Base-by-base conservation (phyloP, 2,888 invertebrate genomes). In the Micropterix aruncella region DNA sequence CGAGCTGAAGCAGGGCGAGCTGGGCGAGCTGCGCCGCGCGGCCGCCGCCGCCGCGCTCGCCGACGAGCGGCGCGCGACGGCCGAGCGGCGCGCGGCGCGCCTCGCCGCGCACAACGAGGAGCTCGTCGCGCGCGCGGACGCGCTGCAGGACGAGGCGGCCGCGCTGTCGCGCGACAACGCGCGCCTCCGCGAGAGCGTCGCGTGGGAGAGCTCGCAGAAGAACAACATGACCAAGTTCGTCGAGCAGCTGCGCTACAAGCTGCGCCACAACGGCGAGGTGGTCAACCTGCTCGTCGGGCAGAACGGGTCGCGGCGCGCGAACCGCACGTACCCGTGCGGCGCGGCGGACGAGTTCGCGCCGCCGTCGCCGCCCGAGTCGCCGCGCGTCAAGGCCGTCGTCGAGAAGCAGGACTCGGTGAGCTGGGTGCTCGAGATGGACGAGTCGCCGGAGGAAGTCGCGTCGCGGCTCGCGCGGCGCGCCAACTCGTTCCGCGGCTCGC, bases 71-170 rank as follows among this genome's bases (percentile, higher is more conserved):
- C 74, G 92, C 50, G 78, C 79, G 16, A 71, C 74, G 1, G 74
- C 83, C 1, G 75, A 83, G 59, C 81, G 85, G 27, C 83, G 80
- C 51, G 77, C 84, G n/a, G 79, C 82, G 16, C 70, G 80, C 0
- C 73, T 92, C 19, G 79, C 85, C 42, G 87, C 92, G 47, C 79
- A 87, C 47, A 83, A 88, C 43, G 93, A 93, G 60, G 93, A 95
- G 64, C 66, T 94, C 44, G 79, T 85, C 51, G 80, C 87, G 80
- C 60, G 80, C 75, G 54, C 89, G 79, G 63, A 73, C 79, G 57
- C 80, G 75, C 56, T 77, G 66, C 77, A 82, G 51, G 73, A 78
- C 50, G 91, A 94, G 64, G 80, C 79, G 74, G 69, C 69, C 50
- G 54, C 66, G 0, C 55, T 70, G 52, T 53, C 65, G 2, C 68